A percentile compares a stretch with the other conserved stretches of the same genome.
phyloP scores from a whole-genome alignment of 2,797 vertebrate genomes.

The Enteromius mattozi region DNA sequence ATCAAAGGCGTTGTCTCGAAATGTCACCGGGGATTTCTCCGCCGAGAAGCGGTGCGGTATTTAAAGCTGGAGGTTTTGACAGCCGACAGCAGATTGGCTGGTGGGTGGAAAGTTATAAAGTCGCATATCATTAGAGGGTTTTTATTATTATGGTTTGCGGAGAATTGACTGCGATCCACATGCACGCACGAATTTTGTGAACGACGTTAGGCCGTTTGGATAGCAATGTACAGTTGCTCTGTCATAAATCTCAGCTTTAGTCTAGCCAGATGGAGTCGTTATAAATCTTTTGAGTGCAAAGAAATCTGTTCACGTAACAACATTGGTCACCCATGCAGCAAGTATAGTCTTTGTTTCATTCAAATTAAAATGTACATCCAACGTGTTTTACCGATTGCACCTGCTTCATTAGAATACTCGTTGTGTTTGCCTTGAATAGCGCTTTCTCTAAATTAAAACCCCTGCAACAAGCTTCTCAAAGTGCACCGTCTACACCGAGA shows the following conservation, averaged over 20 bases:
- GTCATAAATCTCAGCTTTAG: constrained; percentile 42
- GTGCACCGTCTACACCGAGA: background rate
- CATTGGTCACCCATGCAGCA: background rate
- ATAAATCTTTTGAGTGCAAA: background rate
- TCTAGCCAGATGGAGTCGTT: constrained; percentile 13
- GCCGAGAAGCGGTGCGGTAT: constrained; percentile 45
- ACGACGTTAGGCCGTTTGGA: constrained; percentile 26
- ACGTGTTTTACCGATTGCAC: constrained; percentile 17
- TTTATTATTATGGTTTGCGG: constrained; percentile 9
- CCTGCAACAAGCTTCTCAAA: background rate
- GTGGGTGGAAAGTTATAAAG: constrained; percentile 51
- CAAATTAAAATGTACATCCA: background rate
- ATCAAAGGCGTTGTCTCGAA: constrained; percentile 64
- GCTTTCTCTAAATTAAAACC: background rate
- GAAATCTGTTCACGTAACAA: background rate
- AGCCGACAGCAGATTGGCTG: constrained; percentile 47
- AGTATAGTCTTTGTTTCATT: background rate
- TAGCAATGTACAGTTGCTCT: constrained; percentile 42
- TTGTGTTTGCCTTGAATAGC: background rate
- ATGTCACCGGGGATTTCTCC: constrained; percentile 62
- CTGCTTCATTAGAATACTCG: constrained; percentile 17
- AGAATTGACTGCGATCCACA: constrained; percentile 18
- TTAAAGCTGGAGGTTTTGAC: constrained; percentile 55
- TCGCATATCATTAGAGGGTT: constrained; percentile 30
- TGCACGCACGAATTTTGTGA: background rate